These are phyloP conservation scores for Homalodisca vitripennis DNA, from an alignment of 1,140 invertebrate species.

Conservation along the genomic window DNA sequence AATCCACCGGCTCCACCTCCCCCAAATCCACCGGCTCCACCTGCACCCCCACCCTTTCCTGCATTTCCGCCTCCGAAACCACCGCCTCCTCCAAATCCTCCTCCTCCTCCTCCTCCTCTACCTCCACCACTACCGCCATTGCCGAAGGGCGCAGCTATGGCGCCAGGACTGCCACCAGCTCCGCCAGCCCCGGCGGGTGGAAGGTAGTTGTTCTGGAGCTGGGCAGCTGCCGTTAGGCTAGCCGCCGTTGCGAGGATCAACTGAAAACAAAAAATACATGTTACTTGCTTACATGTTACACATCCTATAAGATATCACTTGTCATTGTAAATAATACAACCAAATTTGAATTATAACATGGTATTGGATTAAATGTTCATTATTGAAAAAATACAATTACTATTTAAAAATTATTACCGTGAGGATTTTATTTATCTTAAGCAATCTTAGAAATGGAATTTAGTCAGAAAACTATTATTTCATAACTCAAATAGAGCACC, in stretches of 20 bases:
- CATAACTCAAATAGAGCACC: no score
- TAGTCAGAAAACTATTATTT: no score
- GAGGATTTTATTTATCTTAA: no score
- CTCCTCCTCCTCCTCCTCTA: conserved; percentile 9
- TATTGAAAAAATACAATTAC: no score
- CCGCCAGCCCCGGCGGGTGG: conserved; percentile 55
- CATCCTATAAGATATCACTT: neutral
- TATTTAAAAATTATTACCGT: no score
- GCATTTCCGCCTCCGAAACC: conserved; percentile 2
- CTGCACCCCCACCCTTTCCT: conserved; percentile 19
- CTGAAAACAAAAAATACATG: conserved; percentile 13
- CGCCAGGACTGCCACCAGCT: conserved; percentile 33
- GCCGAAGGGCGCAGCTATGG: conserved; percentile 28
- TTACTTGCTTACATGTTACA: neutral
- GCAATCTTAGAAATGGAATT: no score
- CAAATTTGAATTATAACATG: neutral
- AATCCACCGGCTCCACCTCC: neutral
- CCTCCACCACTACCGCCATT: conserved; percentile 17
- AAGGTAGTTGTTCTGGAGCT: conserved; percentile 60
- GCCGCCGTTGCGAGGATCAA: conserved; percentile 20
- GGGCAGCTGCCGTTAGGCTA: conserved; percentile 42
- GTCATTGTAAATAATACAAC: neutral
- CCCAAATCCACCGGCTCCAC: conserved; percentile 17
- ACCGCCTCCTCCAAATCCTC: conserved; percentile 7
- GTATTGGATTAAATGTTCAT: no score